Percentiles rank a stretch among this genome's conserved stretches.
phyloP scores from a whole-genome alignment of 1,140 invertebrate genomes.

The Drosophila sechellia region DNA sequence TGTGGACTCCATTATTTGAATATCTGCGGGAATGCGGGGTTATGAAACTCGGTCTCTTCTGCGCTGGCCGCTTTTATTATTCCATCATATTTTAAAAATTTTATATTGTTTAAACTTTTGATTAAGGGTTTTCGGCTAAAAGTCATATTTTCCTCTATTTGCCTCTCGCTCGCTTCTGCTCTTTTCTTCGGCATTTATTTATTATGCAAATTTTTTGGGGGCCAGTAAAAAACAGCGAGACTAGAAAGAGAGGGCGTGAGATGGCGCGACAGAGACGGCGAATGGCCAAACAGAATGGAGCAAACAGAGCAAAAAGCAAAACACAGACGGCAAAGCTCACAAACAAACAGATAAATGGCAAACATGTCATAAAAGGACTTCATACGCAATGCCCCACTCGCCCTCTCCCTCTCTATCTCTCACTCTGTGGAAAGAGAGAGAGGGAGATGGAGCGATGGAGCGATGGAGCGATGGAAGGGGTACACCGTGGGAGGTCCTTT shows the following conservation, averaged over 20 bases:
- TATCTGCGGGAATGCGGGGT: conserved; percentile 35
- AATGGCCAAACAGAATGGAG: not conserved
- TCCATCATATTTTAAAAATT: conserved; percentile 66
- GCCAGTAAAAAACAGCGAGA: conserved; percentile 51
- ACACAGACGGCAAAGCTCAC: conserved; percentile 24
- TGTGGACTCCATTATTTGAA: conserved; percentile 54
- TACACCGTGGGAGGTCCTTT: not conserved
- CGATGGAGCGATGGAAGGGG: too few relatives aligned
- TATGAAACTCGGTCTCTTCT: conserved; percentile 1
- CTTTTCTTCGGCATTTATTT: conserved; percentile 54
- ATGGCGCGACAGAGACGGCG: conserved; percentile 15
- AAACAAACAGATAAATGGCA: conserved; percentile 78
- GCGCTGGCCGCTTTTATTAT: conserved; percentile 25
- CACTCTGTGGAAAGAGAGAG: conserved; percentile 9
- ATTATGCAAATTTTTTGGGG: conserved; percentile 67
- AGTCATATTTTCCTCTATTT: conserved; percentile 29
- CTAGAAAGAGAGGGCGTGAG: conserved; percentile 7
- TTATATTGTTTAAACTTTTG: conserved; percentile 79
- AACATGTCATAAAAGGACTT: conserved; percentile 76
- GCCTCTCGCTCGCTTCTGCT: too few relatives aligned
- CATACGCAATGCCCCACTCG: conserved; percentile 54
- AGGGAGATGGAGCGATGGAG: too few relatives aligned
- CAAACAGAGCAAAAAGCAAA: conserved; percentile 26
- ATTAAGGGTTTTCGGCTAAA: conserved; percentile 69
- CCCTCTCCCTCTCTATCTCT: too few relatives aligned